Evolutionary conservation across 2,113 vertebrate species (phyloP), one percentile per base, ranked within the genome.

Genomic region (Oreocharis arfaki): DNA sequence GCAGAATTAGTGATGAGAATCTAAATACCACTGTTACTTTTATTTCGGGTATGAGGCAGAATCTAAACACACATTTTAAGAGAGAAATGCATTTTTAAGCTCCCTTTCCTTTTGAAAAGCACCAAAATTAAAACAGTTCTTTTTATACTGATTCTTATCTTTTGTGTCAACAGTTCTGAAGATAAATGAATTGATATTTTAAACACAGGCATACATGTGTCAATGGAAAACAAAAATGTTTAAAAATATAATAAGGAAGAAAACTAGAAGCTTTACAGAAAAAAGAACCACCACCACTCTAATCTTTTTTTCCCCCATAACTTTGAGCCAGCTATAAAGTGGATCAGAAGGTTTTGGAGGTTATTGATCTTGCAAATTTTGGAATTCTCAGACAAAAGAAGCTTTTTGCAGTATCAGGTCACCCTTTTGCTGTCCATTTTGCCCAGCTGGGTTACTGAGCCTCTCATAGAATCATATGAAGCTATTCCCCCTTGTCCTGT

Each of bases 181-280:
- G 78, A 79, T 55, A 74, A 78, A 70, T 52, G 4, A 67, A 57
- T 89, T 56, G 13, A 71, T 91, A 89, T 59, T 92, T 93, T 56
- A 79, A 81, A 71, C 35, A 71, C 17, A 71, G 84, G 42, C 37
- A 50, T 61, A 11, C 19, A 56, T 10, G 4, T 90, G 53, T 75
- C 77, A 64, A 8, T 79, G 46, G 67, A 80, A 94, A 93, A 65
- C 49, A 75, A 84, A 88, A 92, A 75, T 67, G 14, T 47, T 61
- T 5, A 9, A 55, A 87, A 93, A 49, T 49, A 71, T 74, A 70
- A 61, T 16, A 19, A 57, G 17, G 42, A 88, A 64, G 60, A 73
- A 93, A 95, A 87, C 80, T 3, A 80, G 61, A 71, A 60, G 23
- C 14, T 87, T 86, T 64, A 47, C 13, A 71, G 33, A 11, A 49